phyloP scores from a whole-genome alignment of 2,888 invertebrate genomes.

The Lithosia quadra region DNA sequence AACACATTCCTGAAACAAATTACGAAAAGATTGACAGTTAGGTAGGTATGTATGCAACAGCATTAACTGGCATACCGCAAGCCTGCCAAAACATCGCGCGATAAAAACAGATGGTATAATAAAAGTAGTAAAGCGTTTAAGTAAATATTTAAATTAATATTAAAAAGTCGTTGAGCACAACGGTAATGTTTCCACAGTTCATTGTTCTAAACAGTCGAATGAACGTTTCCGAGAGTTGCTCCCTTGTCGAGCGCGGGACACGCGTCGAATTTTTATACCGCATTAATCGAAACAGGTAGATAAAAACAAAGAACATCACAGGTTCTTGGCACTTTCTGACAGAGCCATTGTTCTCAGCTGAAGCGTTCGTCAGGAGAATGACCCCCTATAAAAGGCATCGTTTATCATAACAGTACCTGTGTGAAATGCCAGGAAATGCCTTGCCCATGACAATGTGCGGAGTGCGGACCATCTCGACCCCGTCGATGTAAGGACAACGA shows the following conservation, averaged over 20 bases:
- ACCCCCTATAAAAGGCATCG: constrained; percentile 74
- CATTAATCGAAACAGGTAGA: constrained; percentile 71
- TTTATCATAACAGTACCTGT: constrained; percentile 74
- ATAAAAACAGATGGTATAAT: constrained; percentile 15
- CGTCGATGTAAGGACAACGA: constrained; percentile 63
- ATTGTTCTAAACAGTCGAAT: constrained; percentile 74
- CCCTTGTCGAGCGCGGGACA: constrained; percentile 60
- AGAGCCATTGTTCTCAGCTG: constrained; percentile 74
- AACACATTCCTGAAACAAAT: constrained; percentile 64
- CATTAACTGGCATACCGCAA: constrained; percentile 39
- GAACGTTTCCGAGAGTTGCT: constrained; percentile 80
- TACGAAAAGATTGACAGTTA: constrained; percentile 60
- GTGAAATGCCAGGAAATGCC: constrained; percentile 73
- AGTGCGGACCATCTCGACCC: constrained; percentile 43
- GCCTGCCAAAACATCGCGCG: constrained; percentile 11
- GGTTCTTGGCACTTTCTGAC: constrained; percentile 75
- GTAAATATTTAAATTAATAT: constrained; percentile 36
- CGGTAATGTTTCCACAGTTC: constrained; percentile 65
- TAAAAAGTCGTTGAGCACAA: constrained; percentile 37
- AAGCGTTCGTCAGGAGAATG: constrained; percentile 74
- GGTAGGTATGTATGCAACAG: constrained; percentile 54
- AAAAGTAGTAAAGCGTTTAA: constrained; percentile 20
- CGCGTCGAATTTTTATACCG: constrained; percentile 81
- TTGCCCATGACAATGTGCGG: constrained; percentile 60
- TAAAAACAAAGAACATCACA: constrained; percentile 75